A percentile compares a stretch with the other conserved stretches of the same genome.
Conservation (phyloP, 2,888 invertebrate species). For the Meliscaeva auricollis region DNA sequence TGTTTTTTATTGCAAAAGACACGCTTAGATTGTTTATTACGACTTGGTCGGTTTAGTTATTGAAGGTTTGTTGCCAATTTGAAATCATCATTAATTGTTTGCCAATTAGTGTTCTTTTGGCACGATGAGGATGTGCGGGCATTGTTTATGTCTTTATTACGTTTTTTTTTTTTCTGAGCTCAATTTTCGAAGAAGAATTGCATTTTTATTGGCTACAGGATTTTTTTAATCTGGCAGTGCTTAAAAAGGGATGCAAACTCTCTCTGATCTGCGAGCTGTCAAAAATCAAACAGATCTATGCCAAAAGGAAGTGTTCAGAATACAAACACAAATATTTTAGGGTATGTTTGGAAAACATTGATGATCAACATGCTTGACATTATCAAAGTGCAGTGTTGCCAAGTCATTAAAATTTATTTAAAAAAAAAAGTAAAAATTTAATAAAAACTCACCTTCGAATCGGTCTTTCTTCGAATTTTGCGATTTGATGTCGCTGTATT, state of each 20-base stretch:
- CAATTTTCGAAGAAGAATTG: too few species aligned
- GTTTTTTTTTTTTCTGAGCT: neutral
- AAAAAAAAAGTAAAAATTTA: neutral
- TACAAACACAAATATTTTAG: too few species aligned
- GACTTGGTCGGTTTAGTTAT: neutral
- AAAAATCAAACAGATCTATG: too few species aligned
- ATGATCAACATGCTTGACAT: too few species aligned
- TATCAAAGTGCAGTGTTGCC: too few species aligned
- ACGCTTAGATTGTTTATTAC: slow-evolving; percentile 15
- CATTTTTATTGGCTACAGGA: too few species aligned
- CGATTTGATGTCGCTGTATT: slow-evolving; percentile 86
- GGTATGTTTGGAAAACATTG: too few species aligned
- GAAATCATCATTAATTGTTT: neutral
- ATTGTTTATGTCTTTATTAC: slow-evolving; percentile 14
- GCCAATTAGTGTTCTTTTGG: neutral
- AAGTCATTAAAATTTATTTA: neutral
- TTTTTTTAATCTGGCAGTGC: too few species aligned
- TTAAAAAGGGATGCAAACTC: too few species aligned
- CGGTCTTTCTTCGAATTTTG: slow-evolving; percentile 89
- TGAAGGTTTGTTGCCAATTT: slow-evolving; percentile 5
- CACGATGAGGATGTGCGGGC: neutral
- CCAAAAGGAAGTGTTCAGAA: too few species aligned
- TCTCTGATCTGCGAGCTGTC: too few species aligned
- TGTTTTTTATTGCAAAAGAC: slow-evolving; percentile 20
- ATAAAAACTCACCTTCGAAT: slow-evolving; percentile 85